Base-by-base conservation (phyloP, 2,797 vertebrate species). In the Phataginus tricuspis region DNA sequence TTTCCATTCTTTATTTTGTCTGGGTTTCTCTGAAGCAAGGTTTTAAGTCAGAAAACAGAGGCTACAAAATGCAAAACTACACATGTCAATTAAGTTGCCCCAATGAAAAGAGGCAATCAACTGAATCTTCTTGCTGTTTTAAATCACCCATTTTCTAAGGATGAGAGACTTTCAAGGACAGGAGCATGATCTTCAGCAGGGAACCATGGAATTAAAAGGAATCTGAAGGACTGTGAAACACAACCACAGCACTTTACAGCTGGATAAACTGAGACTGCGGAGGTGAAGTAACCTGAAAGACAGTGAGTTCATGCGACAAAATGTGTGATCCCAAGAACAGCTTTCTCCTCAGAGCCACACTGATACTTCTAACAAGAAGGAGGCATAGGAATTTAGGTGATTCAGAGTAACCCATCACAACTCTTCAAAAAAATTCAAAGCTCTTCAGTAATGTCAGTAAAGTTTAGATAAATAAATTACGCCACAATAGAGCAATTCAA, bases 1-100 rank as follows among this genome's bases (percentile, higher is more conserved):
- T 96, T 97, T 96, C 90, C 92, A 95, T 61, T 91, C 89, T 85
- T 96, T 93, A 93, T 96, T 96, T 94, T 96, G 97, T 96, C 97
- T 97, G 82, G 86, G 51, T 96, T 96, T 94, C 80, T 68, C 93
- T 66, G 61, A 93, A 86, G 77, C 82, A 90, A 91, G 66, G 63
- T 91, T 97, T 96, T 91, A 94, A 94, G 77, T 75, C 63, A 90
- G 83, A 93, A 97, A 90, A 72, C 75, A 95, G 74, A 95, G 64
- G 69, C 75, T 75, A 88, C 31, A 86, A 93, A 96, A 86, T 23
- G 51, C 49, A 64, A 71, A 92, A 84, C 49, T 19, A 19, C 31
- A 84, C 27, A 37, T 82, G 75, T 55, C 42, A 79, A 53, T 5
- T 37, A 3, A 83, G n/a, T 3, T 80, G 71, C 23, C 59, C 57